These are phyloP conservation scores for Ailuropoda melanoleuca DNA, from an alignment of 2,113 vertebrate species.

Conservation along the genomic window DNA sequence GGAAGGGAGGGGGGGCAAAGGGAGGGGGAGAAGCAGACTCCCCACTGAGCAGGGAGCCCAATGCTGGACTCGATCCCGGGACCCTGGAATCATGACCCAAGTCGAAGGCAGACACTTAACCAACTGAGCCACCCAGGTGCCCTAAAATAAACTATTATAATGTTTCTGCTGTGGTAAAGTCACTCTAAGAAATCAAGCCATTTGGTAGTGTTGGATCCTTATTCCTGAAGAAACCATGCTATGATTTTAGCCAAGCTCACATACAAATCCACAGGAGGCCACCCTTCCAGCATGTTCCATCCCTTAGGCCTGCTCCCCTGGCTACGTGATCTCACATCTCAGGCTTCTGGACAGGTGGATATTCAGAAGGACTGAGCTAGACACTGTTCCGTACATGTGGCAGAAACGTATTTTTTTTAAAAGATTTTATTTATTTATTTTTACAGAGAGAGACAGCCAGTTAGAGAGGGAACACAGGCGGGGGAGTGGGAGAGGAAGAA, in stretches of 20 bases:
- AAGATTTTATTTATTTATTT: too few species aligned
- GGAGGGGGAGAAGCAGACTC: background rate
- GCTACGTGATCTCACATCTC: background rate
- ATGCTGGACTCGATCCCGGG: background rate
- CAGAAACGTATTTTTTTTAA: background rate
- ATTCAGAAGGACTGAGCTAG: background rate
- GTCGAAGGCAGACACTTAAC: background rate
- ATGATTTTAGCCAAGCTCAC: background rate
- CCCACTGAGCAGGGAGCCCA: background rate
- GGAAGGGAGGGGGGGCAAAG: background rate
- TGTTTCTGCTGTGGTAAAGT: background rate
- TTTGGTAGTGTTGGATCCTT: background rate
- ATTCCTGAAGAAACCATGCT: background rate
- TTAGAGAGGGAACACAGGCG: too few species aligned
- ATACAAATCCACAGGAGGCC: background rate
- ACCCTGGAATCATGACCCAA: background rate
- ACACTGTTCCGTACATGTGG: background rate
- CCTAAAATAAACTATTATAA: background rate
- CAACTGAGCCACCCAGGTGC: background rate
- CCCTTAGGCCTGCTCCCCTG: background rate
- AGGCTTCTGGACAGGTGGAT: background rate
- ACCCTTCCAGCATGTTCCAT: background rate
- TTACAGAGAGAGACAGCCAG: too few species aligned
- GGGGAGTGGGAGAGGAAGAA: too few species aligned
- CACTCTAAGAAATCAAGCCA: constrained; percentile 14